Conservation (phyloP, 2,113 vertebrate genomes). For the Paraplagusia blochii region DNA sequence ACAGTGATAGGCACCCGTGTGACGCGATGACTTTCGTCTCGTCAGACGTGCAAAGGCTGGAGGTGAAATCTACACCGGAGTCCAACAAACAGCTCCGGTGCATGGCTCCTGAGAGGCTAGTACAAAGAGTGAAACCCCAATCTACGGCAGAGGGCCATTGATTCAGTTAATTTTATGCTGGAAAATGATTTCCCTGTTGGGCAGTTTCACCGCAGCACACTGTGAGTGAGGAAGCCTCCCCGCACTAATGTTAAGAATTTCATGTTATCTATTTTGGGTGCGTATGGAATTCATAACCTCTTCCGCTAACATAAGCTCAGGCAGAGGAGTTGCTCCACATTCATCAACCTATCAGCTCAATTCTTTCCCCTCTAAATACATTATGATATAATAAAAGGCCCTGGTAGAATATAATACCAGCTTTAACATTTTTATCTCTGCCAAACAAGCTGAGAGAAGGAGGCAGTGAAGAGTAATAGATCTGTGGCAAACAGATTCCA, state of each 20-base stretch:
- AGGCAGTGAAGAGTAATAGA: not conserved
- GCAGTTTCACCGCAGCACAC: slow-evolving; percentile 61
- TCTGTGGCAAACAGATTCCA: slow-evolving; percentile 1
- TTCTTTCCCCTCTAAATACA: slow-evolving; percentile 9
- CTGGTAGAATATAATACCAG: slow-evolving; percentile 16
- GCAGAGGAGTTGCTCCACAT: slow-evolving; percentile 3
- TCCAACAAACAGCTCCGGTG: slow-evolving; percentile 40
- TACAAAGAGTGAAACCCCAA: slow-evolving; percentile 60
- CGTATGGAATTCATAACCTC: slow-evolving; percentile 54
- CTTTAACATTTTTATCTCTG: slow-evolving; percentile 27
- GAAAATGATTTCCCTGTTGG: slow-evolving; percentile 76
- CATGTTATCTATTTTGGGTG: slow-evolving; percentile 61
- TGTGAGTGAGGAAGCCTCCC: slow-evolving; percentile 57
- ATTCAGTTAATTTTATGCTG: slow-evolving; percentile 78
- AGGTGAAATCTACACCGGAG: slow-evolving; percentile 58
- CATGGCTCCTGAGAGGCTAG: slow-evolving; percentile 56
- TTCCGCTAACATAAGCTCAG: slow-evolving; percentile 23
- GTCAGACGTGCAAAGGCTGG: slow-evolving; percentile 39
- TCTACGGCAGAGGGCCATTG: slow-evolving; percentile 67
- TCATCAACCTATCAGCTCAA: slow-evolving; percentile 27
- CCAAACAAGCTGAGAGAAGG: slow-evolving; percentile 17
- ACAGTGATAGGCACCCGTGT: slow-evolving; percentile 51
- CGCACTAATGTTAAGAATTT: slow-evolving; percentile 60
- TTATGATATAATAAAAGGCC: slow-evolving; percentile 17
- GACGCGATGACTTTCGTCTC: slow-evolving; percentile 53